Conservation (phyloP, 1,140 invertebrate species). For the Listronotus bonariensis region DNA sequence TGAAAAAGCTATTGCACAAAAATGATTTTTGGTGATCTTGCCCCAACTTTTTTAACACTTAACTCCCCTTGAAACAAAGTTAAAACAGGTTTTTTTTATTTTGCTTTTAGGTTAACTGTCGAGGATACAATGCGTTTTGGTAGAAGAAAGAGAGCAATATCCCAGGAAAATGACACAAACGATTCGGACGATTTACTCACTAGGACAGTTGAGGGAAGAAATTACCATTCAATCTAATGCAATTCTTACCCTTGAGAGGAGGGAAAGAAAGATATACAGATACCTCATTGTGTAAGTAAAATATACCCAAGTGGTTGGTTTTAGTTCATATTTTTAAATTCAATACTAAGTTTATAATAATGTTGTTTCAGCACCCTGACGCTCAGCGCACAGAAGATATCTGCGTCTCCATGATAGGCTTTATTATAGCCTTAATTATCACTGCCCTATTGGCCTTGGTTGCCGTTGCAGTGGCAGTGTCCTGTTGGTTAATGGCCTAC, state of each 20-base stretch:
- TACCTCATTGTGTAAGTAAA: slow-evolving; percentile 69
- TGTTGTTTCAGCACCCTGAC: slow-evolving; percentile 63
- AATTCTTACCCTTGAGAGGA: slow-evolving; percentile 85
- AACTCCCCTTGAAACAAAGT: too few species aligned
- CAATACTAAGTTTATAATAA: slow-evolving; percentile 24
- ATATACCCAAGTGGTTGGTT: background rate
- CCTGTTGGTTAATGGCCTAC: slow-evolving; percentile 94
- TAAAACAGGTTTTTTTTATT: too few species aligned
- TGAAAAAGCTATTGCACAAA: too few species aligned
- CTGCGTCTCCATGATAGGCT: slow-evolving; percentile 90
- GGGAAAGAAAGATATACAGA: slow-evolving; percentile 71
- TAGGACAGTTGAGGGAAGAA: slow-evolving; percentile 87
- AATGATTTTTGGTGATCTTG: too few species aligned
- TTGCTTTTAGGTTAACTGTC: slow-evolving; percentile 78
- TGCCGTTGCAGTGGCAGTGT: slow-evolving; percentile 90
- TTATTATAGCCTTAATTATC: slow-evolving; percentile 89
- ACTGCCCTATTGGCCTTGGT: slow-evolving; percentile 89
- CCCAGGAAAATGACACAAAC: slow-evolving; percentile 62
- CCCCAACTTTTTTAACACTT: too few species aligned
- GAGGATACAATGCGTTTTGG: slow-evolving; percentile 89
- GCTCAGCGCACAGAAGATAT: slow-evolving; percentile 79
- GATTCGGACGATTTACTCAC: slow-evolving; percentile 66
- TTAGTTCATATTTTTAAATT: background rate
- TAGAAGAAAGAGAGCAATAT: slow-evolving; percentile 71
- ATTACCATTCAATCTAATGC: slow-evolving; percentile 91